These are phyloP conservation scores for Orthochromis malagaraziensis DNA, from an alignment of 2,113 vertebrate genomes.

Conservation along the genomic window DNA sequence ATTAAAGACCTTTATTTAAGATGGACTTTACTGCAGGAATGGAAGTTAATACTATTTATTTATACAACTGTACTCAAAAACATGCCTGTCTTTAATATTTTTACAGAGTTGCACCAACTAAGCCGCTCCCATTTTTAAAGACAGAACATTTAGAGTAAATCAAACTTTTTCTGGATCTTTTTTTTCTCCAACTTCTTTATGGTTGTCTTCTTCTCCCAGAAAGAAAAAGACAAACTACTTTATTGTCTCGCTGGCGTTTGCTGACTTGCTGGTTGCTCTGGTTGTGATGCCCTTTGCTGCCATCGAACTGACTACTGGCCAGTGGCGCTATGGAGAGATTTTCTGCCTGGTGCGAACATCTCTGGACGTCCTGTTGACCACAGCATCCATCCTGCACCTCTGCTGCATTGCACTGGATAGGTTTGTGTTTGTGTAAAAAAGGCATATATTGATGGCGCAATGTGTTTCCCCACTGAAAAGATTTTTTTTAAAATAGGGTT, in stretches of 20 bases:
- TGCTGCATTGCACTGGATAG: constrained; percentile 80
- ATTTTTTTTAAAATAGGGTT: neutral
- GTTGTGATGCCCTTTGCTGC: constrained; percentile 78
- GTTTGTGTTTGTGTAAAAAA: constrained; percentile 22
- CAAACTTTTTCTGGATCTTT: neutral
- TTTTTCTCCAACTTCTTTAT: neutral
- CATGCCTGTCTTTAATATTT: neutral
- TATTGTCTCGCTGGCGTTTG: constrained; percentile 76
- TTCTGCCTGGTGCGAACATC: constrained; percentile 76
- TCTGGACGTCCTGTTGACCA: constrained; percentile 74
- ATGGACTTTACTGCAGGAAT: neutral
- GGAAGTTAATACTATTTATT: neutral
- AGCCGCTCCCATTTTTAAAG: neutral
- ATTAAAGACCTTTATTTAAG: neutral
- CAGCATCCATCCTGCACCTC: constrained; percentile 75
- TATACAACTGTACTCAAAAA: neutral
- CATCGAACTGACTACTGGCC: constrained; percentile 70
- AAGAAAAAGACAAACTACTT: constrained; percentile 81
- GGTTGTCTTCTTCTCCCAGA: constrained; percentile 21
- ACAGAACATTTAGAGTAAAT: neutral
- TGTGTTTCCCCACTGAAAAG: neutral
- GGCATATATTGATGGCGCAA: neutral
- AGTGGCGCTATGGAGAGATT: constrained; percentile 72
- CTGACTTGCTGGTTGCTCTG: constrained; percentile 73
- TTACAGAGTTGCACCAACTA: neutral